phyloP scores from a whole-genome alignment of 2,113 vertebrate genomes.

The Dromiciops gliroides region DNA sequence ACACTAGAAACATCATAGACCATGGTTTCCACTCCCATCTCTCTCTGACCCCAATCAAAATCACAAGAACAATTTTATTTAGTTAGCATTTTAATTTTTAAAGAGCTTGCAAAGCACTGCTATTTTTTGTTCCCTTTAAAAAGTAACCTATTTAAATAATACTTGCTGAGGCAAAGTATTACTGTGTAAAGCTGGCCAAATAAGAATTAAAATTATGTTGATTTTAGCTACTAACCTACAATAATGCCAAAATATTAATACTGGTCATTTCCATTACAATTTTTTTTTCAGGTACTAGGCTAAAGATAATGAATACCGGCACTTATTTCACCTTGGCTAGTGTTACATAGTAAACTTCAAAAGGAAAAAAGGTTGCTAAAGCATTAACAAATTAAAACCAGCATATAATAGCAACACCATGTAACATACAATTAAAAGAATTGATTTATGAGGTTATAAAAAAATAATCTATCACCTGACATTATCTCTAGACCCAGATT shows the following conservation, averaged over 20 bases:
- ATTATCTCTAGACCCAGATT: slow-evolving; percentile 63
- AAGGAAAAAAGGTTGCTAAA: slow-evolving; percentile 9
- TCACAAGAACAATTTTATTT: background rate
- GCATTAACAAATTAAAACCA: slow-evolving; percentile 69
- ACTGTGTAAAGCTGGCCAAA: background rate
- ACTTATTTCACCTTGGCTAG: slow-evolving; percentile 1
- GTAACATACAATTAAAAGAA: slow-evolving; percentile 44
- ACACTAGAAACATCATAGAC: background rate
- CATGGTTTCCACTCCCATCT: background rate
- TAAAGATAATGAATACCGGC: slow-evolving; percentile 37
- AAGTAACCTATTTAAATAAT: background rate
- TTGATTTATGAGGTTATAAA: slow-evolving; percentile 71
- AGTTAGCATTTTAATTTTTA: background rate
- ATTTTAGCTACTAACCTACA: background rate
- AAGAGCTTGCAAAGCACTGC: background rate
- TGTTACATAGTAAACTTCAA: slow-evolving; percentile 39
- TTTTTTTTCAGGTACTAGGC: slow-evolving; percentile 62
- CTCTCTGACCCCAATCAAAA: background rate
- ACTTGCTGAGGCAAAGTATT: background rate
- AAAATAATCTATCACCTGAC: slow-evolving; percentile 71
- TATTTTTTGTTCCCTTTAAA: background rate
- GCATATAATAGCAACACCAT: slow-evolving; percentile 32
- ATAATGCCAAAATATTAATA: background rate
- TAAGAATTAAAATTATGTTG: background rate
- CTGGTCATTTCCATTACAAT: slow-evolving; percentile 21